These are phyloP conservation scores for Argyra leucocephala DNA, from an alignment of 2,888 invertebrate genomes.

Conservation along the genomic window DNA sequence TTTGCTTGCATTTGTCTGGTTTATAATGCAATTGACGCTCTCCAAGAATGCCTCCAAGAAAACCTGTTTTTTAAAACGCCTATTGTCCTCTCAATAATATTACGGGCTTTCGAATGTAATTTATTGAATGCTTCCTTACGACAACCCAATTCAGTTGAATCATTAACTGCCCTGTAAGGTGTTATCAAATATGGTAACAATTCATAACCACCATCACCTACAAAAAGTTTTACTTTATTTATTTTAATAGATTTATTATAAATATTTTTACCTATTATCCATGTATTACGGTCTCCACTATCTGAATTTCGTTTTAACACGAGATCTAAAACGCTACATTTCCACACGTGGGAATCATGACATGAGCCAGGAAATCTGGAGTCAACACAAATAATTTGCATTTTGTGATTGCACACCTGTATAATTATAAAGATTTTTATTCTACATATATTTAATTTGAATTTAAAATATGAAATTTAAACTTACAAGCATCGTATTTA, in stretches of 20 bases:
- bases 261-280: too few relatives aligned
- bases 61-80: slow-evolving; percentile 17
- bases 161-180: slow-evolving; percentile 7
- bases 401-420: slow-evolving; percentile 17
- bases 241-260: not conserved
- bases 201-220: slow-evolving; percentile 16
- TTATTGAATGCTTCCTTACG: slow-evolving; percentile 9
- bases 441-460: not conserved
- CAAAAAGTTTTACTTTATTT: not conserved
- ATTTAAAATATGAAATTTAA: too few relatives aligned
- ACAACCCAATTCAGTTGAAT: not conserved
- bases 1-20: slow-evolving; percentile 17
- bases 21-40: slow-evolving; percentile 14
- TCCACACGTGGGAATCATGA: slow-evolving; percentile 2
- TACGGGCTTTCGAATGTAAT: not conserved
- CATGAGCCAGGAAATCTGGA: too few relatives aligned
- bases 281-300: not conserved
- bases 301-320: not conserved
- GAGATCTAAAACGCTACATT: slow-evolving; percentile 7
- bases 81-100: slow-evolving; percentile 15
- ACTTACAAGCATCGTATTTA: slow-evolving; percentile 16
- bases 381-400: slow-evolving; percentile 11
- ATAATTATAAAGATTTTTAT: not conserved
- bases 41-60: slow-evolving; percentile 14
- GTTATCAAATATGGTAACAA: slow-evolving; percentile 19